phyloP scores from a whole-genome alignment of 2,113 vertebrate genomes.

The Tragelaphus buxtoni region DNA sequence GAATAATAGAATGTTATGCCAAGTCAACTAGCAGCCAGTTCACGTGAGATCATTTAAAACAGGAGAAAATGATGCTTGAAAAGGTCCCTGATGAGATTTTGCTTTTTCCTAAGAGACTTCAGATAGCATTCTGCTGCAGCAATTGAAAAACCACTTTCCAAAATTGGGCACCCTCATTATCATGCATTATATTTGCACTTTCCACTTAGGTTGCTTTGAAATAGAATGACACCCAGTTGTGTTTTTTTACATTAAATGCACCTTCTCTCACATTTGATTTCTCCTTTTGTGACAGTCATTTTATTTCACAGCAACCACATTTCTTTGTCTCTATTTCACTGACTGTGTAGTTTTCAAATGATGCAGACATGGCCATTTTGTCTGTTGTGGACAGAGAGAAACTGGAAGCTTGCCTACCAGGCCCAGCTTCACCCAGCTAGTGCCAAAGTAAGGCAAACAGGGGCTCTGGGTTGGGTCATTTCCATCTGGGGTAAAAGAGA shows the following conservation, averaged over 20 bases:
- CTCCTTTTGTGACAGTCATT: slow-evolving; percentile 21
- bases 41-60: slow-evolving; percentile 61
- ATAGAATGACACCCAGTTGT: slow-evolving; percentile 55
- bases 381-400: not conserved
- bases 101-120: slow-evolving; percentile 59
- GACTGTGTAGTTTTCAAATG: slow-evolving; percentile 16
- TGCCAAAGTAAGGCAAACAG: not conserved
- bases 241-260: slow-evolving; percentile 48
- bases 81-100: slow-evolving; percentile 65
- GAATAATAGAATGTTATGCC: slow-evolving; percentile 47
- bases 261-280: slow-evolving; percentile 37
- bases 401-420: not conserved
- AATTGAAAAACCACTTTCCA: slow-evolving; percentile 71
- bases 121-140: slow-evolving; percentile 49
- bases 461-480: not conserved
- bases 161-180: slow-evolving; percentile 66
- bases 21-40: slow-evolving; percentile 47
- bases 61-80: slow-evolving; percentile 63
- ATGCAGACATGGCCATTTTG: not conserved
- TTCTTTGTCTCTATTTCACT: slow-evolving; percentile 53
- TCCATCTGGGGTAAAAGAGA: not conserved
- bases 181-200: slow-evolving; percentile 54
- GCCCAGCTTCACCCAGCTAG: not conserved
- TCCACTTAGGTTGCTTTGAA: slow-evolving; percentile 44
- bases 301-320: slow-evolving; percentile 22